phyloP scores from a whole-genome alignment of 2,113 vertebrate species.

The Aythya baeri region DNA sequence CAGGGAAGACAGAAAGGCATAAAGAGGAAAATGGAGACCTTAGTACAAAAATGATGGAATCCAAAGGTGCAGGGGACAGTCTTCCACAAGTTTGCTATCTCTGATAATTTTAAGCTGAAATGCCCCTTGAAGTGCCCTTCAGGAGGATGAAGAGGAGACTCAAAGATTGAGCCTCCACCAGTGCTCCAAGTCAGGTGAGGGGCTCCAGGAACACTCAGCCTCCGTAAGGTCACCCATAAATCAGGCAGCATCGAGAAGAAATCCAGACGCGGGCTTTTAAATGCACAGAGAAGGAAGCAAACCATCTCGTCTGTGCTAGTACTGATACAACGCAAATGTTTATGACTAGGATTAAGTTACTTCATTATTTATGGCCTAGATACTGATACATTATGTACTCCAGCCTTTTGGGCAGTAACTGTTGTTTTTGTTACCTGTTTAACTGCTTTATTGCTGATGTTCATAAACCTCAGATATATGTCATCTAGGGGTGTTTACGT shows the following conservation, averaged over 20 bases:
- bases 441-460: neutral
- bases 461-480: neutral
- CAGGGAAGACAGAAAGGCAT: neutral
- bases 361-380: neutral
- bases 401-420: neutral
- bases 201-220: neutral
- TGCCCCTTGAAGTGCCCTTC: neutral
- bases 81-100: neutral
- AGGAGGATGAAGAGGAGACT: neutral
- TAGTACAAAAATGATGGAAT: neutral
- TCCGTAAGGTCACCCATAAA: neutral
- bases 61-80: neutral
- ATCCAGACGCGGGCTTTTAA: neutral
- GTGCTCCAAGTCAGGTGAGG: neutral
- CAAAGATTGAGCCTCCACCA: neutral
- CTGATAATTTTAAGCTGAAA: neutral
- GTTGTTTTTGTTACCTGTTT: neutral
- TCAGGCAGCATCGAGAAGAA: neutral
- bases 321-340: neutral
- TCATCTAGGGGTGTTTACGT: neutral
- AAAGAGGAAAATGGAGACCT: neutral
- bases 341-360: neutral
- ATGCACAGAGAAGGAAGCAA: neutral
- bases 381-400: neutral
- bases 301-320: neutral